A percentile compares a stretch with the other conserved stretches of the same genome.
phyloP scores from a whole-genome alignment of 2,113 vertebrate genomes.

The Paramormyrops kingsleyae region DNA sequence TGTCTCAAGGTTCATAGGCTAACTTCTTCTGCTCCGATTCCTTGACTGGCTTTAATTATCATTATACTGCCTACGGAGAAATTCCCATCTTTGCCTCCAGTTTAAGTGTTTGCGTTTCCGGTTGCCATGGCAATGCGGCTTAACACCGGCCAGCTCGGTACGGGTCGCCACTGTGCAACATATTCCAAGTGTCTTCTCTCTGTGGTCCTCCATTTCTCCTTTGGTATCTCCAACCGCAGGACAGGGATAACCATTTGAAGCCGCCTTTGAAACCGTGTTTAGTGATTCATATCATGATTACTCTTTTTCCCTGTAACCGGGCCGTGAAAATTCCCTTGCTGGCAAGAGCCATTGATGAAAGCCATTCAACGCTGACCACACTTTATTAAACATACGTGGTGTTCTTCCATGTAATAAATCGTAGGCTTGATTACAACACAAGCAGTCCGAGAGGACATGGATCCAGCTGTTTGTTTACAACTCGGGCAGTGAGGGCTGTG shows the following conservation, averaged over 20 bases:
- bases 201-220: not conserved
- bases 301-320: not conserved
- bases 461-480: constrained; percentile 19
- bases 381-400: constrained; percentile 11
- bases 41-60: not conserved
- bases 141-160: not conserved
- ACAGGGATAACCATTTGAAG: not conserved
- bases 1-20: not conserved
- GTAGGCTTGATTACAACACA: constrained; percentile 30
- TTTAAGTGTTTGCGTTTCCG: not conserved
- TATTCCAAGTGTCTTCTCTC: constrained; percentile 15
- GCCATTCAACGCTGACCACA: not conserved
- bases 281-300: constrained; percentile 8
- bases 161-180: not conserved
- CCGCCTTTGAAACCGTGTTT: not conserved
- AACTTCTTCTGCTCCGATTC: not conserved
- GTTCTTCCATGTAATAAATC: constrained; percentile 31
- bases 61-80: not conserved
- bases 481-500: not conserved
- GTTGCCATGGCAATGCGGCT: not conserved
- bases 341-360: constrained; percentile 6
- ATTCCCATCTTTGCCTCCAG: not conserved
- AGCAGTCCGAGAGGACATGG: constrained; percentile 42
- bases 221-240: not conserved
- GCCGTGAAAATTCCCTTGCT: not conserved